Conservation (phyloP, 2,888 invertebrate species). For the Vandiemenella viatica region DNA sequence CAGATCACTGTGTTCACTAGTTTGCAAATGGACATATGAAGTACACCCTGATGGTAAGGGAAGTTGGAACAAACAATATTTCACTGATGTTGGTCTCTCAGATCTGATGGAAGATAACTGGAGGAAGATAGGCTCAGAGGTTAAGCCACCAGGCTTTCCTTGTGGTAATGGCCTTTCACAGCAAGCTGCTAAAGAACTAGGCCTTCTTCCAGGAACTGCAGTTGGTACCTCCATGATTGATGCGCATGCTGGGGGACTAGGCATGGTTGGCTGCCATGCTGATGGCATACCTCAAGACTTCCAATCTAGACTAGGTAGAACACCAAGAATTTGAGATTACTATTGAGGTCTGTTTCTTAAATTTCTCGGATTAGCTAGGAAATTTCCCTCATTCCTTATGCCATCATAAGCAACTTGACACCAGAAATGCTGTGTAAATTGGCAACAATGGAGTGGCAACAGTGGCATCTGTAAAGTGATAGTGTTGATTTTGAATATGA, state of each 20-base stretch:
- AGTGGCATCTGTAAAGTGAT: too few species aligned
- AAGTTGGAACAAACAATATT: slow-evolving; percentile 61
- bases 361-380: too few species aligned
- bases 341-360: background rate
- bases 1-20: slow-evolving; percentile 80
- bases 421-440: too few species aligned
- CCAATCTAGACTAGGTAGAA: slow-evolving; percentile 35
- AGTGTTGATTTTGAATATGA: too few species aligned
- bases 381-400: too few species aligned
- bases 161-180: slow-evolving; percentile 48
- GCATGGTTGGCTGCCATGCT: slow-evolving; percentile 58
- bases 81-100: slow-evolving; percentile 53
- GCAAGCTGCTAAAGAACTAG: slow-evolving; percentile 50
- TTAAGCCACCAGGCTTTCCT: slow-evolving; percentile 54
- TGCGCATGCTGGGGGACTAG: slow-evolving; percentile 88
- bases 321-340: background rate
- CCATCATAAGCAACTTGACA: too few species aligned
- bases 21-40: slow-evolving; percentile 89
- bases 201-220: slow-evolving; percentile 52
- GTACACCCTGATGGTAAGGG: slow-evolving; percentile 39
- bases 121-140: slow-evolving; percentile 47
- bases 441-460: too few species aligned
- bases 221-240: slow-evolving; percentile 87
- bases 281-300: slow-evolving; percentile 30
- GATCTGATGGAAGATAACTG: slow-evolving; percentile 55